Percentiles rank a stretch among this genome's conserved stretches.
Conservation (phyloP, 2,888 invertebrate species). For the Petrophora chlorosata region DNA sequence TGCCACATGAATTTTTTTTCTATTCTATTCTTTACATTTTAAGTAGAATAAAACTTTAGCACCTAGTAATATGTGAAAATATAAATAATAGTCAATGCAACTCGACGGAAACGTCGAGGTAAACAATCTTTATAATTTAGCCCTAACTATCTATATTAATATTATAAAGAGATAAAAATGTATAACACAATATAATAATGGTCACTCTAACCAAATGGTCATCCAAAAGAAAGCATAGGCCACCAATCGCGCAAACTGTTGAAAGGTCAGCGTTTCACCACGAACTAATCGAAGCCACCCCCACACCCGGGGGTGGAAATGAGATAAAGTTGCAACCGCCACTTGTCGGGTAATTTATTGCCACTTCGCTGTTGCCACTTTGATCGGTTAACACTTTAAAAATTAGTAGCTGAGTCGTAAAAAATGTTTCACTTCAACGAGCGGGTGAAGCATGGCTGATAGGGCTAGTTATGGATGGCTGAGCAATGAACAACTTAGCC, state of each 20-base stretch:
- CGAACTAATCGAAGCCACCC: conserved; percentile 36
- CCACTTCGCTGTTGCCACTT: conserved; percentile 27
- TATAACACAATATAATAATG: neutral
- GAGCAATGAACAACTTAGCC: too few species aligned
- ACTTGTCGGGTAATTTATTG: conserved; percentile 58
- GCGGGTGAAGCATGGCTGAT: neutral
- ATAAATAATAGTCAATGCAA: too few species aligned
- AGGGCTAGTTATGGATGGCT: too few species aligned
- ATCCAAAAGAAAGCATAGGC: conserved; percentile 17
- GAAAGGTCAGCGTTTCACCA: conserved; percentile 25
- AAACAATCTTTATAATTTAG: too few species aligned
- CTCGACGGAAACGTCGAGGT: too few species aligned
- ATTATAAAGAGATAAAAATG: too few species aligned
- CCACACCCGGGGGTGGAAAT: conserved; percentile 49
- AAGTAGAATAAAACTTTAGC: too few species aligned
- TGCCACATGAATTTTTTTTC: too few species aligned
- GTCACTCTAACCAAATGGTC: conserved; percentile 3
- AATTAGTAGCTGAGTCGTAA: conserved; percentile 5
- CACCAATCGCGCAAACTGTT: conserved; percentile 22
- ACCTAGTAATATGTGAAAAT: too few species aligned
- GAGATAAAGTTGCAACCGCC: conserved; percentile 59
- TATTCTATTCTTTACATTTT: too few species aligned
- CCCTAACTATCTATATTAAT: too few species aligned
- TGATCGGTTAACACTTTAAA: conserved; percentile 20
- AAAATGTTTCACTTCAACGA: neutral